These are phyloP conservation scores for Ectemnius continuus DNA, from an alignment of 2,888 invertebrate genomes.

Conservation along the genomic window DNA sequence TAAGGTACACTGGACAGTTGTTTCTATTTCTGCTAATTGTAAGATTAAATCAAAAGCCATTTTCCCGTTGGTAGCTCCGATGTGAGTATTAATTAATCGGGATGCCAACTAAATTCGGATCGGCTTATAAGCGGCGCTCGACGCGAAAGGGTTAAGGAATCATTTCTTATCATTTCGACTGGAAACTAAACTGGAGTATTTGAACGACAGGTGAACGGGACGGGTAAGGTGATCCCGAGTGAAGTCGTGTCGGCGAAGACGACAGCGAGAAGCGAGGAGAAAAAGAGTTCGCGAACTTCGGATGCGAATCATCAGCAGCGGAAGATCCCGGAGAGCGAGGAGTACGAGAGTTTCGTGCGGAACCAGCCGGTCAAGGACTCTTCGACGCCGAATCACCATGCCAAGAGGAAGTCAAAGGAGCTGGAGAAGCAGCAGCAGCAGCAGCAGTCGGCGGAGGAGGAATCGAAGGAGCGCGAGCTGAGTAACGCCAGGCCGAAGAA, in stretches of 20 bases:
- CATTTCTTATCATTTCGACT: background rate
- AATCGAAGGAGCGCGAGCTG: slow-evolving; percentile 20
- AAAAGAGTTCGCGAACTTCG: slow-evolving; percentile 26
- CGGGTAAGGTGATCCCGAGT: slow-evolving; percentile 67
- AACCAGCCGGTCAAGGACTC: slow-evolving; percentile 56
- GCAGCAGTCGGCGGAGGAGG: slow-evolving; percentile 28
- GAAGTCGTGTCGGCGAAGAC: slow-evolving; percentile 63
- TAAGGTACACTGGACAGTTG: too few relatives aligned
- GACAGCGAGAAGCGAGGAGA: slow-evolving; percentile 26
- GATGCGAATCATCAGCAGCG: slow-evolving; percentile 38
- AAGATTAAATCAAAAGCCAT: too few relatives aligned
- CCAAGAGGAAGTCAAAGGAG: slow-evolving; percentile 41
- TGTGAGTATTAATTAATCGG: too few relatives aligned
- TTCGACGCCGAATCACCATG: slow-evolving; percentile 59
- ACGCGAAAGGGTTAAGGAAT: too few relatives aligned
- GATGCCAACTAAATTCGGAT: too few relatives aligned
- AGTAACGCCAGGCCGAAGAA: slow-evolving; percentile 72
- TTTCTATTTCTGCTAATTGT: too few relatives aligned
- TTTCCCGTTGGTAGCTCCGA: too few relatives aligned
- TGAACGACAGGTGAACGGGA: slow-evolving; percentile 67
- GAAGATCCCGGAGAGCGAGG: slow-evolving; percentile 55
- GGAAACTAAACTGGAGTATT: slow-evolving; percentile 23
- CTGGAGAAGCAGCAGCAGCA: slow-evolving; percentile 30
- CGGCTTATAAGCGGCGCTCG: too few relatives aligned
- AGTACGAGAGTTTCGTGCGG: slow-evolving; percentile 61